Evolutionary conservation across 2,797 vertebrate genomes (phyloP), one percentile per base, ranked within the genome.

Genomic region (Pantherophis vulpinus): DNA sequence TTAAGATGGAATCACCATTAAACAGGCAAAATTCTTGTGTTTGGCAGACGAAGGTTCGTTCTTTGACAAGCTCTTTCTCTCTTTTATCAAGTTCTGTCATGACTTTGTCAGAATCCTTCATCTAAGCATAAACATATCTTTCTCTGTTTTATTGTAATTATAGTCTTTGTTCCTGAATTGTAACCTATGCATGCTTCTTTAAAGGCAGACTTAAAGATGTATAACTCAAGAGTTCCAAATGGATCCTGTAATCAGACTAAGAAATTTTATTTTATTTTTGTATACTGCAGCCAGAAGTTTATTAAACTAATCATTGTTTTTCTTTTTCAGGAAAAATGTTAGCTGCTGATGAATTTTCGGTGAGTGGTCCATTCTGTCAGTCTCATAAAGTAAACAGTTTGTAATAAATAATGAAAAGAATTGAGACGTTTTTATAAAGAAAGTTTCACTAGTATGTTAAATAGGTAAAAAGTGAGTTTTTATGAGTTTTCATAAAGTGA

Each of bases 331-430:
- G 96, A 97, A 97, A 66, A 97, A 98, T 98, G 98, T 98, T 98
- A 96, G 97, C 97, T 95, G 95, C 96, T 95, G 98, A 98, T 96
- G 98, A 98, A 92, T 98, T 98, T 97, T 98, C 98, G 96, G 98
- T 98, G 97, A 98, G 98, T 98, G 94, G 93, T 93, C 13, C 93
- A 94, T 90, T 90, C 88, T 32, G 29, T 6, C 56, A 55, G 4
- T 10, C 79, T 91, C 23, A 47, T 79, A 20, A 74, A 20, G 3
- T 13, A 66, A 47, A 29, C 1, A 4, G 14, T 66, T 47, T 87
- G 29, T n/a, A 55, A 51, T 5, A 55, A 16, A 20, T 3, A 63
- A 14, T 61, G 6, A 42, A n/a, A 59, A 27, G 3, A 56, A 66
- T 90, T 61, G 14, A 54, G 47, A 51, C 63, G 32, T 90, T 83